These are phyloP conservation scores for Deilephila elpenor DNA, from an alignment of 2,888 invertebrate species.

Conservation along the genomic window DNA sequence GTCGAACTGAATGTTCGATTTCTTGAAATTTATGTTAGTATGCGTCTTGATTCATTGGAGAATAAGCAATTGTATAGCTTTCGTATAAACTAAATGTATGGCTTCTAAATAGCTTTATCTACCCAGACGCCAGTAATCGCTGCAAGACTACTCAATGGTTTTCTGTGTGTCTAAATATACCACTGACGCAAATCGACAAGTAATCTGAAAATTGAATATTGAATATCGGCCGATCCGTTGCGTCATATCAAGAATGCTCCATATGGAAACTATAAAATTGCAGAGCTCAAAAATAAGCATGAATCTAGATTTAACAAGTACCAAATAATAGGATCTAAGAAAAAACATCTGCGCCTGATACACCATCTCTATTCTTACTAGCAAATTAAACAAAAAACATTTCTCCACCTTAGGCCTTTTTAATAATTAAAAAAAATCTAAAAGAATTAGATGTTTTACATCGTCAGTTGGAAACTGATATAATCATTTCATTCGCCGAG, in stretches of 20 bases:
- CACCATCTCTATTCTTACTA: no score
- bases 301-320: not conserved
- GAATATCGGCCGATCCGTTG: conserved; percentile 39
- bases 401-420: no score
- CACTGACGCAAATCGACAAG: conserved; percentile 61
- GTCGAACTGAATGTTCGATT: not conserved
- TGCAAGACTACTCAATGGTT: conserved; percentile 56
- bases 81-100: not conserved
- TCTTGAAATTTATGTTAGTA: not conserved
- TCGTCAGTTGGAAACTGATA: not conserved
- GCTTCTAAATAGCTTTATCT: conserved; percentile 43
- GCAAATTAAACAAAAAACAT: no score
- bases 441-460: not conserved
- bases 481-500: conserved; percentile 7
- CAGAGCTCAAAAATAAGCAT: no score
- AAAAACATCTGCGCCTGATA: no score
- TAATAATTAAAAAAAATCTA: no score
- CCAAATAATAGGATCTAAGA: not conserved
- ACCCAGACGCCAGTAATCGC: conserved; percentile 50
- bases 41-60: not conserved
- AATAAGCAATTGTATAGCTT: not conserved
- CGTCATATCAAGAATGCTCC: conserved; percentile 38
- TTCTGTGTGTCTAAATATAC: conserved; percentile 58
- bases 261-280: conserved; percentile 45
- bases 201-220: conserved; percentile 45